These are phyloP conservation scores for Potorous gilbertii DNA, from an alignment of 2,797 vertebrate species.

Conservation along the genomic window DNA sequence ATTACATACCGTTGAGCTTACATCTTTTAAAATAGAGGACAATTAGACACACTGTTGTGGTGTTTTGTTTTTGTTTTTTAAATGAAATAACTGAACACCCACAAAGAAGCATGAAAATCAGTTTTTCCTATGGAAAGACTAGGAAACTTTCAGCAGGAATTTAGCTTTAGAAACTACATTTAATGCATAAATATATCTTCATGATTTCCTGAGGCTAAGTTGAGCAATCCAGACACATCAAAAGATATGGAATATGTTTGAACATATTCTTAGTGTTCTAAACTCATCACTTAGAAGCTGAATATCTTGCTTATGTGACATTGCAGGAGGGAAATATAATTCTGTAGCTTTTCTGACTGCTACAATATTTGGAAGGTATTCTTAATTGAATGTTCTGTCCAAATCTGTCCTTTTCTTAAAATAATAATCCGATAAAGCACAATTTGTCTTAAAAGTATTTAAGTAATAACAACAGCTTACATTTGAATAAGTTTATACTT, in stretches of 20 bases:
- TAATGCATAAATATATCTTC: constrained; percentile 73
- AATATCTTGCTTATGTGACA: background rate
- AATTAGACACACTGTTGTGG: too few species aligned
- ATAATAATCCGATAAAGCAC: background rate
- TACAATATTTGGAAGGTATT: background rate
- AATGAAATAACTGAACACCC: background rate
- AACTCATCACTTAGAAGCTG: constrained; percentile 28
- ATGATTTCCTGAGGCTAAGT: constrained; percentile 67
- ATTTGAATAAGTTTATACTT: background rate
- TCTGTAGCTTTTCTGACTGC: background rate
- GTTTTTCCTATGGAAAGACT: constrained; percentile 56
- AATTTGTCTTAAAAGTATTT: background rate
- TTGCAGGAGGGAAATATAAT: background rate
- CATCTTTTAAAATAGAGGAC: background rate
- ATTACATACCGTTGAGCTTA: fast-evolving
- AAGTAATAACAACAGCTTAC: background rate
- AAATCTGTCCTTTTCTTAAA: background rate
- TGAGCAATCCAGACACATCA: constrained; percentile 54
- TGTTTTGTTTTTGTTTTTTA: background rate
- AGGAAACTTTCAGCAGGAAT: constrained; percentile 64
- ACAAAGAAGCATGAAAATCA: background rate
- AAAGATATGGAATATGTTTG: constrained; percentile 68
- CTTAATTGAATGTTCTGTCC: background rate
- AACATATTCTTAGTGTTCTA: constrained; percentile 69
- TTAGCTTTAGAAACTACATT: constrained; percentile 70